Evolutionary conservation across 2,797 vertebrate genomes (phyloP), one percentile per base, ranked within the genome.

Genomic region (Ptychadena robeensis): DNA sequence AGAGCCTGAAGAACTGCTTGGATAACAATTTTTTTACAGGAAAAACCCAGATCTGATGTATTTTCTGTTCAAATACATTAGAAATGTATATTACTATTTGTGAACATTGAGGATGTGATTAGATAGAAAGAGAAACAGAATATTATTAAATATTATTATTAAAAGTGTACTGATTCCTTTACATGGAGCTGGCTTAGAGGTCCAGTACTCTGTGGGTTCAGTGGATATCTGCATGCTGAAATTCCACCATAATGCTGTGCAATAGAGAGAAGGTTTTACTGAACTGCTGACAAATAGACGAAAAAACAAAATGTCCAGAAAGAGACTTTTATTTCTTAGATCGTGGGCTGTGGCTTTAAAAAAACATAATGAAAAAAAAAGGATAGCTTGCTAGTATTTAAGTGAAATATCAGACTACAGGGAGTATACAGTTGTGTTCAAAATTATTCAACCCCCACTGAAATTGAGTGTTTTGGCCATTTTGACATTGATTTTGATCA

Each of bases 181-280:
- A 38, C 28, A 65, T 37, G 34, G 63, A 65, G 61, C 63, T 77
- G 63, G 63, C 61, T 65, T 34, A 66, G 37, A 25, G 65, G 57
- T n/a, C 9, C 14, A 35, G 61, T 6, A 63, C 15, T 53, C 15
- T 44, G 74, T 63, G 66, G 74, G 74, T 77, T 61, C 74, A 66
- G 35, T 77, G 74, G 74, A 77, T 64, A 35, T 75, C 18, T 40
- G 37, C 1, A 18, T 44, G 66, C 12, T 31, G 57, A 61, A 61
- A 61, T 61, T 10, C 27, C 9, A 61, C 25, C 25, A 61, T 61
- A 61, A 12, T 61, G 28, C 11, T 61, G 27, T 61, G 59, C n/a
- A n/a, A 61, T 25, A 61, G 9, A 69, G 7, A 69, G 31, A 53
- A 25, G 9, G 12, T 61, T 9, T 61, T 61, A 9, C 59, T 28